Conservation (phyloP, 37 sponge, comb jelly and placozoan species). For the Halisarca cf. caerulea region DNA sequence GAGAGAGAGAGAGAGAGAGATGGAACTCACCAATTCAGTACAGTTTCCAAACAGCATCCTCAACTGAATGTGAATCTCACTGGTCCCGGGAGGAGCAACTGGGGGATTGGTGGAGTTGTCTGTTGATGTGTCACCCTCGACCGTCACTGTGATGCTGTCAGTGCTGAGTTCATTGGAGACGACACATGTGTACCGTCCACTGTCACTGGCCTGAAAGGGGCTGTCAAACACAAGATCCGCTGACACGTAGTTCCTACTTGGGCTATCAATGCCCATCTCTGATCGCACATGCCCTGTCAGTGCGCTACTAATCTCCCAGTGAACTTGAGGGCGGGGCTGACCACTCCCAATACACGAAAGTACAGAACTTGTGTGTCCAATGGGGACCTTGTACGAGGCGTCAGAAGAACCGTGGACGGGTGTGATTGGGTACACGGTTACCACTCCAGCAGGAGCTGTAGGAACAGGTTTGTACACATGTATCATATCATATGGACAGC, state of each 20-base stretch:
- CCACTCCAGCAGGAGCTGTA: not conserved
- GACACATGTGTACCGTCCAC: not conserved
- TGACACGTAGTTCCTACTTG: no score
- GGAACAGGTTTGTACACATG: no score
- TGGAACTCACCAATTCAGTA: not conserved
- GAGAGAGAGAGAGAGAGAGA: no score
- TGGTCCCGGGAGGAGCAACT: no score
- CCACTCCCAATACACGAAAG: not conserved
- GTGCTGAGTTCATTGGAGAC: not conserved
- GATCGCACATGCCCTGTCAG: not conserved
- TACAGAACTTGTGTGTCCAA: no score
- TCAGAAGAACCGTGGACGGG: not conserved
- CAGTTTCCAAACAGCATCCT: not conserved
- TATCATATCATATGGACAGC: no score
- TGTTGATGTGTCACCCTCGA: not conserved
- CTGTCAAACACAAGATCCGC: no score
- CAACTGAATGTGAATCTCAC: not conserved
- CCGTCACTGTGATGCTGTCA: not conserved
- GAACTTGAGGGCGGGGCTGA: not conserved
- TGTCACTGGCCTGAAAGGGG: no score
- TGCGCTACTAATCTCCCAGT: not conserved
- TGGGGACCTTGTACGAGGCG: not conserved
- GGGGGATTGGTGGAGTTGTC: not conserved
- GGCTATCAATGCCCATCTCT: no score
- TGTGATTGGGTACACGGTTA: not conserved